These are phyloP conservation scores for Coregonus clupeaformis DNA, from an alignment of 2,113 vertebrate species.

Conservation along the genomic window DNA sequence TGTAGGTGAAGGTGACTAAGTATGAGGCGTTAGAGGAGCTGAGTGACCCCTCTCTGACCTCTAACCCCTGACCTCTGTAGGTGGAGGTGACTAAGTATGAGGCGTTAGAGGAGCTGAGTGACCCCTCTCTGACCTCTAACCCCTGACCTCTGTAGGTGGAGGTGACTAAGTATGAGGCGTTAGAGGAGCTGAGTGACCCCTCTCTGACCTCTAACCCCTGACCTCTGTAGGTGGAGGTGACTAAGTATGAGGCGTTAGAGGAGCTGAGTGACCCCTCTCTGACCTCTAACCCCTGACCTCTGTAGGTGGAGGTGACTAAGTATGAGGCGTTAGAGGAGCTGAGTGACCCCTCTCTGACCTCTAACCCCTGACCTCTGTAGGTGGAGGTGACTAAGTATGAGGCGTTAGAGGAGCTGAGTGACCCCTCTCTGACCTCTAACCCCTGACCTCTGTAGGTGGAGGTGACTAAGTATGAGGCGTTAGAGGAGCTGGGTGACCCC, in stretches of 20 bases:
- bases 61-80: slow-evolving; percentile 28
- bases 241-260: slow-evolving; percentile 79
- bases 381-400: slow-evolving; percentile 82
- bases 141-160: slow-evolving; percentile 70
- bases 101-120: slow-evolving; percentile 73
- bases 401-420: slow-evolving; percentile 73
- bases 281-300: neutral
- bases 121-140: too few relatives aligned
- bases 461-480: slow-evolving; percentile 77
- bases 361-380: slow-evolving; percentile 28
- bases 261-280: slow-evolving; percentile 54
- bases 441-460: slow-evolving; percentile 70
- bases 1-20: slow-evolving; percentile 80
- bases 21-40: slow-evolving; percentile 80
- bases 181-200: slow-evolving; percentile 77
- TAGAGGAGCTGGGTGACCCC: slow-evolving; percentile 77
- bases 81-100: slow-evolving; percentile 82
- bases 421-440: too few relatives aligned
- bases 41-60: slow-evolving; percentile 20
- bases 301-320: slow-evolving; percentile 80
- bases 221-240: slow-evolving; percentile 71
- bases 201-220: too few relatives aligned
- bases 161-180: slow-evolving; percentile 77
- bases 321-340: slow-evolving; percentile 80
- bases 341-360: slow-evolving; percentile 20